Evolutionary conservation across 30 jellyfish, hydroid and myxozoan species (phyloP).

Genomic region (Sanderia malayensis): DNA sequence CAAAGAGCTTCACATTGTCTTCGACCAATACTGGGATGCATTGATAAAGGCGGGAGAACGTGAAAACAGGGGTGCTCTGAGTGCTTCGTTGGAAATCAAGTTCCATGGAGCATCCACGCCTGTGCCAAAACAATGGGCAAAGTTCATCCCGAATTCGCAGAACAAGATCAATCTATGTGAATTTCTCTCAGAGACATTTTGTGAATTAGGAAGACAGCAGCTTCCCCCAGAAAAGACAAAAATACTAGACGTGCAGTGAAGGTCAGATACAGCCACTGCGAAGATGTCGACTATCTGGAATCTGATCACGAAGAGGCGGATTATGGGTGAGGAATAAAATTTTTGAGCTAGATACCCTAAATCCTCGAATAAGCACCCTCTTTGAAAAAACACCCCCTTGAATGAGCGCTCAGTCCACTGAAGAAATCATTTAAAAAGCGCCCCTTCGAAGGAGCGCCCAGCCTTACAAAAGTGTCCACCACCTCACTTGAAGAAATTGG

Average conservation of each 20-base stretch:
- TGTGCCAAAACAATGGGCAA: slow-evolving; percentile 12
- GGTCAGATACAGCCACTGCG: neutral
- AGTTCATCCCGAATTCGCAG: slow-evolving; percentile 8
- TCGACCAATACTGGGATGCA: neutral
- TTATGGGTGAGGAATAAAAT: too few relatives aligned
- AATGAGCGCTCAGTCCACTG: too few relatives aligned
- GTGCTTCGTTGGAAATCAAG: neutral
- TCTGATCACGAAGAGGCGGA: slow-evolving; percentile 1
- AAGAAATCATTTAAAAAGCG: too few relatives aligned
- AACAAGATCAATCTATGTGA: slow-evolving; percentile 4
- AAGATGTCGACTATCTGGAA: neutral
- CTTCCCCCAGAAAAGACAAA: neutral
- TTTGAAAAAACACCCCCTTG: too few relatives aligned
- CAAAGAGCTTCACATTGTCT: neutral
- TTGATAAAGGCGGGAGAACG: neutral
- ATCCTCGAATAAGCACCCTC: too few relatives aligned
- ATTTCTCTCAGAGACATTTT: slow-evolving; percentile 6
- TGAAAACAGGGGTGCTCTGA: neutral
- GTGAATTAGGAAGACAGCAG: slow-evolving; percentile 10
- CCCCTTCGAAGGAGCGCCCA: too few relatives aligned
- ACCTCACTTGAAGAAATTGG: too few relatives aligned
- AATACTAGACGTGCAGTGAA: neutral
- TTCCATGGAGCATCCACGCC: slow-evolving; percentile 1
- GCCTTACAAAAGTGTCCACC: too few relatives aligned
- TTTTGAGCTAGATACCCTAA: too few relatives aligned